Evolutionary conservation across 2,888 invertebrate genomes (phyloP).

Genomic region (Pristionchus maxplancki): DNA sequence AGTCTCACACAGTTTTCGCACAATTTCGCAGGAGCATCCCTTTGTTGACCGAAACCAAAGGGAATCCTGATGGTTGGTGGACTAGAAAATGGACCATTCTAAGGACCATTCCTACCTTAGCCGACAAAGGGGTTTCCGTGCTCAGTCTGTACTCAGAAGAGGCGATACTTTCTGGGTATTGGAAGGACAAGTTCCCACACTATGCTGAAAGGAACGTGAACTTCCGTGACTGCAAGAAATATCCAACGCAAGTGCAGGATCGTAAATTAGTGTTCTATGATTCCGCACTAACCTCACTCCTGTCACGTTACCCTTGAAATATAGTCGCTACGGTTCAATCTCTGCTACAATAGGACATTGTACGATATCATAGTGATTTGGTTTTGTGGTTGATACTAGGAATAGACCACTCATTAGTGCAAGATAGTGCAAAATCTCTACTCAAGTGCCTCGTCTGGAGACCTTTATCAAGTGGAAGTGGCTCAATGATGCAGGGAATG

Average conservation of each 20-base stretch:
- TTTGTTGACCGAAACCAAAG: not conserved
- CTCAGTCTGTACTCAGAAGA: not conserved
- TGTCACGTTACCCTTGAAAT: not conserved
- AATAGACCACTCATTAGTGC: not conserved
- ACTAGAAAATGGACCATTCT: not conserved
- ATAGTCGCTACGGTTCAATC: too few species aligned
- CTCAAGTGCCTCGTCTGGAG: not conserved
- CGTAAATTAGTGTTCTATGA: not conserved
- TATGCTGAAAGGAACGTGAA: too few species aligned
- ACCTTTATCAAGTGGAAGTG: not conserved
- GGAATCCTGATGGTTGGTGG: not conserved
- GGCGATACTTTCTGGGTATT: not conserved
- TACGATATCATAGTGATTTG: too few species aligned
- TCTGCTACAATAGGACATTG: too few species aligned
- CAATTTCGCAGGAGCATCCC: not conserved
- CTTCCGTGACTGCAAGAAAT: too few species aligned
- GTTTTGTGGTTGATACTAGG: too few species aligned
- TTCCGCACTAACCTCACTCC: not conserved
- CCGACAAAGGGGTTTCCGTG: not conserved
- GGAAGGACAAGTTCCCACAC: too few species aligned
- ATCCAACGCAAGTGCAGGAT: too few species aligned
- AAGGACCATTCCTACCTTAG: not conserved
- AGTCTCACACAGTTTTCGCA: not conserved
- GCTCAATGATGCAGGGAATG: not conserved
- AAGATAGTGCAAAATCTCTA: not conserved